Evolutionary conservation across 2,888 invertebrate species (phyloP), one percentile per base, ranked within the genome.

Genomic region (Orthonevra nobilis): DNA sequence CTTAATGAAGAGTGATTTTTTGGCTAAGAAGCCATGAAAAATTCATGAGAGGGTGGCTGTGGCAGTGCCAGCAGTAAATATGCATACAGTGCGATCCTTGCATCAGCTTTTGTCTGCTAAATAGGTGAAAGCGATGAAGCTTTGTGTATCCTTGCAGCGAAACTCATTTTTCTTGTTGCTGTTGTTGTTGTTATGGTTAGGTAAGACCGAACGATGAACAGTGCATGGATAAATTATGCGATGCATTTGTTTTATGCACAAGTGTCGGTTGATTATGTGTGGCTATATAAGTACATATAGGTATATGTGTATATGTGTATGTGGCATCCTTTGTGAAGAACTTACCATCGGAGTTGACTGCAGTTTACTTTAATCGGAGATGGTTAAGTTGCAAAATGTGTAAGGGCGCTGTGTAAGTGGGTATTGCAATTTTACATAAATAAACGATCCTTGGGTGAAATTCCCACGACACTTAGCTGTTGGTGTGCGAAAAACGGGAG

Each of bases 391-490:
- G 66, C 38, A 19, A 56, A 66, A 61, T 20, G 52, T 9, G 23
- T 36, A 14, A 54, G 26, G 36, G 9, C 26, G 36, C 26, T 34
- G 26, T 60, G 19, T 34, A 58, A 73, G 73, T 74, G 61, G 60
- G 73, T 60, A 73, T 73, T 60, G 73, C 68, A 74, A 68, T 68
- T 68, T 60, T 74, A 46, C 68, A 74, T 74, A 68, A 74, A 74
- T 68, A 74, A 68, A 68, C 14, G 46, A 61, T 61, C 60, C 74
- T 74, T n/a, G n/a, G n/a, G 74, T 3, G 50, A 68, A 68, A 40
- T 61, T 74, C 74, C 74, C 74, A 68, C 68, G 74, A 34, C 68
- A 74, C 68, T 74, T 68, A 74, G 48, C 1, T 20, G 20, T 2
- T n/a, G 14, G 48, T 17, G 34, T 34, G 34, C 2, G 32, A 1